Percentiles rank a stretch among this genome's conserved stretches.
Evolutionary conservation across 2,888 invertebrate species (phyloP).

Genomic region (Timandra comae): DNA sequence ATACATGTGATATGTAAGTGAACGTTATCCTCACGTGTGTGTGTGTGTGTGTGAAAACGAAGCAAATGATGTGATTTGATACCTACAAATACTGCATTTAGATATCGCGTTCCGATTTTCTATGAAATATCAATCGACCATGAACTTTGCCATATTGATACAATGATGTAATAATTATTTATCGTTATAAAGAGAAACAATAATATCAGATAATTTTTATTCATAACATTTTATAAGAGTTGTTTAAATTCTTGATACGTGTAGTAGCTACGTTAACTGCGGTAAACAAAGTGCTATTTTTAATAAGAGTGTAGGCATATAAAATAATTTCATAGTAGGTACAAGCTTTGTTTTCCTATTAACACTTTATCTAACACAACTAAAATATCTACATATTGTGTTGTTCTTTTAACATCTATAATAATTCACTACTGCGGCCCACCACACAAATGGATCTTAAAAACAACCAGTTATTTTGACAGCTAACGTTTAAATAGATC

Average conservation of each 20-base stretch:
- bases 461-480: slow-evolving; percentile 73
- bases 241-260: too few relatives aligned
- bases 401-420: slow-evolving; percentile 63
- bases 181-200: too few relatives aligned
- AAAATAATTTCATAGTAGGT: too few relatives aligned
- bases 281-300: too few relatives aligned
- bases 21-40: too few relatives aligned
- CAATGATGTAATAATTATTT: too few relatives aligned
- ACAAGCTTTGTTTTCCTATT: slow-evolving; percentile 50
- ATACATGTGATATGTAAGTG: slow-evolving; percentile 33
- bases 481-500: slow-evolving; percentile 37
- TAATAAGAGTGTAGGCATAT: too few relatives aligned
- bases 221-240: too few relatives aligned
- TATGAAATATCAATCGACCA: slow-evolving; percentile 12
- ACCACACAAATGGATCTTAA: slow-evolving; percentile 68
- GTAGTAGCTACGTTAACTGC: too few relatives aligned
- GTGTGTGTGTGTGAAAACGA: slow-evolving; percentile 10
- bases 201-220: too few relatives aligned
- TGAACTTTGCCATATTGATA: too few relatives aligned
- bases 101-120: slow-evolving; percentile 16
- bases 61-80: slow-evolving; percentile 10
- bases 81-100: slow-evolving; percentile 11
- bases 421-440: slow-evolving; percentile 55
- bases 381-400: slow-evolving; percentile 63
- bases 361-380: slow-evolving; percentile 53